Evolutionary conservation across 2,797 vertebrate species (phyloP).

Genomic region (Helicolenus hilgendorfi): DNA sequence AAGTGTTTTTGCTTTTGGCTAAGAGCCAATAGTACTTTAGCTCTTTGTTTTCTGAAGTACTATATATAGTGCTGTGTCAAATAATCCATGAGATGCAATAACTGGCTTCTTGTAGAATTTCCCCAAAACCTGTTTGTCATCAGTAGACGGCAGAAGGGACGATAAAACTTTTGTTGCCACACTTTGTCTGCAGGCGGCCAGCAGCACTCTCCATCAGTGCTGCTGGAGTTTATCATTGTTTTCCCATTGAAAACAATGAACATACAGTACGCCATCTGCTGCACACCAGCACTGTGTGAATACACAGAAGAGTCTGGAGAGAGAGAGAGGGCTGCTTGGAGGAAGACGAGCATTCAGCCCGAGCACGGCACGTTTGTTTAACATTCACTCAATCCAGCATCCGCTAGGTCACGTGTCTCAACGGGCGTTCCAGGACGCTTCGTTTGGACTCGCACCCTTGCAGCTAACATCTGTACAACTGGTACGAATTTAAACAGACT

Average conservation of each 20-base stretch:
- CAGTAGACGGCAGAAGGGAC: constrained; percentile 35
- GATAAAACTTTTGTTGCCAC: constrained; percentile 38
- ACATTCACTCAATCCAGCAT: neutral
- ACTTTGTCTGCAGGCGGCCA: constrained; percentile 34
- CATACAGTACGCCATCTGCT: constrained; percentile 58
- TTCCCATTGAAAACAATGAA: constrained; percentile 44
- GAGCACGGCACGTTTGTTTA: neutral
- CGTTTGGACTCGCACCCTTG: neutral
- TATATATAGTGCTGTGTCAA: neutral
- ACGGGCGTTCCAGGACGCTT: neutral
- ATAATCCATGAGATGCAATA: neutral
- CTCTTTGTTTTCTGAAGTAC: neutral
- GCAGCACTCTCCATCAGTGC: constrained; percentile 33
- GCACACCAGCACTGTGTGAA: constrained; percentile 16
- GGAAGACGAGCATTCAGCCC: neutral
- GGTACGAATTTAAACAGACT: neutral
- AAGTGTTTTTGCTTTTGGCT: too few relatives aligned
- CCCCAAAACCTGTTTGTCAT: constrained; percentile 31
- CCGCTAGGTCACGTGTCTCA: neutral
- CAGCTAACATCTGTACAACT: neutral
- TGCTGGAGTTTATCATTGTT: constrained; percentile 51
- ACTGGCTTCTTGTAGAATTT: neutral
- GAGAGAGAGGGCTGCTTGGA: neutral
- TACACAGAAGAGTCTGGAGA: constrained; percentile 1
- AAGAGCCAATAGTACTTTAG: too few relatives aligned